Evolutionary conservation across 2,888 invertebrate species (phyloP).

Genomic region (Apotomis betuletana): DNA sequence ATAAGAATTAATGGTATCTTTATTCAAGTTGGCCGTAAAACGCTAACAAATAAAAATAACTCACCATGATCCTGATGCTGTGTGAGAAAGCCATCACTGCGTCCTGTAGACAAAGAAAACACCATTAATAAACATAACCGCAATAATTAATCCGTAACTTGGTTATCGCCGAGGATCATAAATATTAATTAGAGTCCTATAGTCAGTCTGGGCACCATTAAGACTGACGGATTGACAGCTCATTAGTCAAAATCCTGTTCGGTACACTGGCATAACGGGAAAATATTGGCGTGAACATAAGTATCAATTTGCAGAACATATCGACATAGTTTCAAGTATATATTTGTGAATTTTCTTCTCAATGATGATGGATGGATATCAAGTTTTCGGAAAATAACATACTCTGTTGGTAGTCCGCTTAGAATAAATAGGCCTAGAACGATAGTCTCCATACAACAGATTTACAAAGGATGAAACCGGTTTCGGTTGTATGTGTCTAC

Average conservation of each 20-base stretch:
- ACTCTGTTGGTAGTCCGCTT: no score
- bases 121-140: slow-evolving; percentile 28
- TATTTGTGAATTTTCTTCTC: no score
- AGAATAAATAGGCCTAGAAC: no score
- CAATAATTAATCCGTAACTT: slow-evolving; percentile 19
- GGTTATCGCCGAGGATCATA: slow-evolving; percentile 15
- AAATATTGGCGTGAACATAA: not conserved
- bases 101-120: slow-evolving; percentile 32
- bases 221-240: slow-evolving; percentile 25
- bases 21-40: no score
- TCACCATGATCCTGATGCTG: slow-evolving; percentile 34
- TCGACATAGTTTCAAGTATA: no score
- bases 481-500: no score
- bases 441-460: no score
- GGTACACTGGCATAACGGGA: not conserved
- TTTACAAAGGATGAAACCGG: no score
- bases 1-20: no score
- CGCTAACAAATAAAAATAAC: not conserved
- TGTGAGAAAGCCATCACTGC: slow-evolving; percentile 20
- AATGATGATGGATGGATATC: no score
- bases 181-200: slow-evolving; percentile 23
- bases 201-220: slow-evolving; percentile 9
- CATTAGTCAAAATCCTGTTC: slow-evolving; percentile 21
- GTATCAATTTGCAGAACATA: no score
- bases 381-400: no score